Base-by-base conservation (phyloP, 2,113 vertebrate species). In the Suricata suricatta region DNA sequence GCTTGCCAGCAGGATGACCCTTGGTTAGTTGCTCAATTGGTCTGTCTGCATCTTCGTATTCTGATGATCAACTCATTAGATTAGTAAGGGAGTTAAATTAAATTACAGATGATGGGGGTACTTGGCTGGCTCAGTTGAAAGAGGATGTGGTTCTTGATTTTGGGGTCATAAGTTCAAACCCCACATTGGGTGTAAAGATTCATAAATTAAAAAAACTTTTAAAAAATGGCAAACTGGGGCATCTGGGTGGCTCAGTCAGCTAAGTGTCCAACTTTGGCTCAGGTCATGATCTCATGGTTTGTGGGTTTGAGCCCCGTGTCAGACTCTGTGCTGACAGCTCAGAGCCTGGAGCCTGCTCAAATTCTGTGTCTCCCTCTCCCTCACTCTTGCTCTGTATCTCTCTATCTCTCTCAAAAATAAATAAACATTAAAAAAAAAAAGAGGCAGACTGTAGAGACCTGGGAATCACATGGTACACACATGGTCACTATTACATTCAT, bases 241-340 rank as follows among this genome's bases (percentile, higher is more conserved):
- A 0, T 0, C 57, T 60, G 21, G 57, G 21, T 60, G 7, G 57
- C 21, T 60, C 57, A 60, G 57, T 60, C 0, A 2, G 19, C 23
- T 60, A 57, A 57, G 57, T 60, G 57, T 21, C 57, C 2, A 7
- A 60, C 21, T 60, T 60, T 2, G 0, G 57, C 21, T 60, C 21
- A 60, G 57, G 2, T 60, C 57, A 60, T 23, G 57, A 23, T 60
- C 21, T 60, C 57, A 0, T 17, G 7, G 57, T 60, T 9, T 23
- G 57, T 60, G 57, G 23, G 57, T 60, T 60, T 2, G 21, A 60
- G 21, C 57, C 7, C 57, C 57, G 9, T 8, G 57, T 23, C 21
- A 17, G 57, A 7, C 57, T 60, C 57, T 23, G 57, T 23, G 57
- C 57, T 60, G 57, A 60, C 7, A 23, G 19, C 57, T 60, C 57